phyloP scores from a whole-genome alignment of 1,140 invertebrate genomes.

The Meloidogyne hapla region DNA sequence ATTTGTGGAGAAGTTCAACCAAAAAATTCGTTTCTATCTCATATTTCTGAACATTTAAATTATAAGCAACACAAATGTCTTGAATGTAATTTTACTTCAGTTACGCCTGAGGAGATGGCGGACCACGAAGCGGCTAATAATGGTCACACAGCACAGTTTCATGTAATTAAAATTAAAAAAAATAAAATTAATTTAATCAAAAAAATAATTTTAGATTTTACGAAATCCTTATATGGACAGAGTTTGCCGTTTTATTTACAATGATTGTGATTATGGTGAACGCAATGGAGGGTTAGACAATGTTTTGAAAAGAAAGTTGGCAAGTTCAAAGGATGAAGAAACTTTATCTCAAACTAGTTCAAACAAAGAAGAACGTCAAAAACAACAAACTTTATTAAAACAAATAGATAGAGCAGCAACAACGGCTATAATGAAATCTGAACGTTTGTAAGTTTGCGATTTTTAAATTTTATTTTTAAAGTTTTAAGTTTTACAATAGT shows the following conservation, averaged over 20 bases:
- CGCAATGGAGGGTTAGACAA: constrained; percentile 16
- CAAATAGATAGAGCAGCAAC: not conserved
- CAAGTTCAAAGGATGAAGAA: constrained; percentile 13
- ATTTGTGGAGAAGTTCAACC: constrained; percentile 21
- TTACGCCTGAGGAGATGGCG: constrained; percentile 22
- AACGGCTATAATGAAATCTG: constrained; percentile 22
- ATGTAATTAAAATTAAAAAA: not conserved
- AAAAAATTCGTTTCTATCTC: constrained; percentile 14
- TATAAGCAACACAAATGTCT: constrained; percentile 23
- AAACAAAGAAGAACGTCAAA: not conserved
- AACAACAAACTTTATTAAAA: not conserved
- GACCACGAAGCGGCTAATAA: constrained; percentile 23
- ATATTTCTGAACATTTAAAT: constrained; percentile 23
- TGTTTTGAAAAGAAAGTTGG: constrained; percentile 23
- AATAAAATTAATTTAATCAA: not conserved
- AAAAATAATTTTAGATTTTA: not conserved
- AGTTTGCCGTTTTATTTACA: constrained; percentile 27
- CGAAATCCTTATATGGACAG: constrained; percentile 24
- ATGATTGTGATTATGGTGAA: constrained; percentile 25
- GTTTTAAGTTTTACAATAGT: not conserved
- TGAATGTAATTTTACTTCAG: constrained; percentile 24
- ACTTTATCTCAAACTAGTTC: not conserved
- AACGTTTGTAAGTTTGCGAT: not conserved
- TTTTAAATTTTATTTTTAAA: not conserved
- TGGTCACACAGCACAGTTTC: constrained; percentile 19